phyloP scores from a whole-genome alignment of 2,113 vertebrate genomes.

The Meriones unguiculatus region DNA sequence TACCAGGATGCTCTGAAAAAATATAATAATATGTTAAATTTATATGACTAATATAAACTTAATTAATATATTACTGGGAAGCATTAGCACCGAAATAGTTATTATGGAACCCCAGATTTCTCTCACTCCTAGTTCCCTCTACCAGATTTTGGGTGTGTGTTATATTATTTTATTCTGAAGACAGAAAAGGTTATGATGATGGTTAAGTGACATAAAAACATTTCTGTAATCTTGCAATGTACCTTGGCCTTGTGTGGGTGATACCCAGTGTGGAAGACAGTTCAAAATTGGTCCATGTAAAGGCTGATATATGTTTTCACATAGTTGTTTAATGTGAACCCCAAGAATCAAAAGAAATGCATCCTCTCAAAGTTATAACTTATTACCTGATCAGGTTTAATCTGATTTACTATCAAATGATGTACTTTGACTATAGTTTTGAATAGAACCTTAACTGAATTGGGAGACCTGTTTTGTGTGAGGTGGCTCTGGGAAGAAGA shows the following conservation, averaged over 20 bases:
- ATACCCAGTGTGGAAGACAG: conserved; percentile 12
- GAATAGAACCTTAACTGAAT: conserved; percentile 39
- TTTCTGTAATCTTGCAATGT: conserved; percentile 14
- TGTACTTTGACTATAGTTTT: conserved; percentile 49
- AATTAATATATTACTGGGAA: conserved; percentile 34
- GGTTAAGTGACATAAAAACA: conserved; percentile 28
- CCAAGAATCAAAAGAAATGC: conserved; percentile 19
- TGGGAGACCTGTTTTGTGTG: background rate
- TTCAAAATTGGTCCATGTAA: conserved; percentile 2
- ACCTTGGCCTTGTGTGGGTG: background rate
- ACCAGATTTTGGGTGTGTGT: conserved; percentile 31
- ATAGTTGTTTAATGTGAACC: conserved; percentile 38
- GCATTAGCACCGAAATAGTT: conserved; percentile 18
- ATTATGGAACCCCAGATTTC: conserved; percentile 21
- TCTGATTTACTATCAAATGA: conserved; percentile 30
- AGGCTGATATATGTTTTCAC: conserved; percentile 35
- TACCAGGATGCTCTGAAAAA: conserved; percentile 45
- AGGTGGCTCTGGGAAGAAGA: background rate
- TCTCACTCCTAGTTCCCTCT: background rate
- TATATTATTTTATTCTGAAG: background rate
- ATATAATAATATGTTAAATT: conserved; percentile 56
- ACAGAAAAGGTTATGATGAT: background rate
- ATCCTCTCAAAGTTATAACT: conserved; percentile 29
- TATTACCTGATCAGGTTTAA: conserved; percentile 27
- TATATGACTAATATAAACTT: conserved; percentile 16